A percentile compares a stretch with the other conserved stretches of the same genome.
Evolutionary conservation across 92 coral and sea anemone species (phyloP).

Genomic region (Siderastrea radians): DNA sequence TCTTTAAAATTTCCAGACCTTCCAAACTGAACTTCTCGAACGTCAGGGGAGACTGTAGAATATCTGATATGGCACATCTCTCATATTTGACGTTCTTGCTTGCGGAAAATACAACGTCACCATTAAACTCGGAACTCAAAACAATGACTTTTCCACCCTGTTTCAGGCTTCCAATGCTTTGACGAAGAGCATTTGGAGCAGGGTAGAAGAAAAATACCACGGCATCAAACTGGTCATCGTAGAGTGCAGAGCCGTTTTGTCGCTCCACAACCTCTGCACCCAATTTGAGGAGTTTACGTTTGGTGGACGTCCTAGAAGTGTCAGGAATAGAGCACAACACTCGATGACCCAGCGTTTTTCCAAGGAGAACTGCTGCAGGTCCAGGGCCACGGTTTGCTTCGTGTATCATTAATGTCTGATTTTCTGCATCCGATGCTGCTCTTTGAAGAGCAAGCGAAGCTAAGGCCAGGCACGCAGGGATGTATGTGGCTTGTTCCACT

Average conservation of each 20-base stretch:
- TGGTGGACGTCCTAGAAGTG: slow-evolving; percentile 7
- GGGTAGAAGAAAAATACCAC: slow-evolving; percentile 44
- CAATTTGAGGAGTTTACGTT: slow-evolving; percentile 14
- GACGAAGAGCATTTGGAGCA: slow-evolving; percentile 10
- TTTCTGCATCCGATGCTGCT: not conserved
- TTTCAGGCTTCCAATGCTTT: slow-evolving; percentile 18
- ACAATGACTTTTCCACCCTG: slow-evolving; percentile 42
- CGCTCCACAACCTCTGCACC: slow-evolving; percentile 44
- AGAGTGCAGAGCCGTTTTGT: not conserved
- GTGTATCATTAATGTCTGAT: slow-evolving; percentile 37
- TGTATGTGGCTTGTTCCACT: slow-evolving; percentile 46
- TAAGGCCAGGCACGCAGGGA: slow-evolving; percentile 58
- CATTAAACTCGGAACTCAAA: slow-evolving; percentile 4
- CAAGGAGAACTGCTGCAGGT: slow-evolving; percentile 60
- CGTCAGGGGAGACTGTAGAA: slow-evolving; percentile 1
- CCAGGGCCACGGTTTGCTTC: slow-evolving; percentile 69
- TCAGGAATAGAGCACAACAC: slow-evolving; percentile 54
- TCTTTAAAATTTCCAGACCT: slow-evolving; percentile 37
- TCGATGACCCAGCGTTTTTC: slow-evolving; percentile 53
- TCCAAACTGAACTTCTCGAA: slow-evolving; percentile 37
- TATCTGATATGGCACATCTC: slow-evolving; percentile 22
- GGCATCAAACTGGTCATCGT: slow-evolving; percentile 22
- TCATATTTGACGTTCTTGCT: slow-evolving; percentile 14
- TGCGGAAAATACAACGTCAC: slow-evolving; percentile 32
- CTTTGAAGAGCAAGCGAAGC: slow-evolving; percentile 63